Evolutionary conservation across 2,888 invertebrate genomes (phyloP), one percentile per base, ranked within the genome.

Genomic region (Itoplectis maculator): DNA sequence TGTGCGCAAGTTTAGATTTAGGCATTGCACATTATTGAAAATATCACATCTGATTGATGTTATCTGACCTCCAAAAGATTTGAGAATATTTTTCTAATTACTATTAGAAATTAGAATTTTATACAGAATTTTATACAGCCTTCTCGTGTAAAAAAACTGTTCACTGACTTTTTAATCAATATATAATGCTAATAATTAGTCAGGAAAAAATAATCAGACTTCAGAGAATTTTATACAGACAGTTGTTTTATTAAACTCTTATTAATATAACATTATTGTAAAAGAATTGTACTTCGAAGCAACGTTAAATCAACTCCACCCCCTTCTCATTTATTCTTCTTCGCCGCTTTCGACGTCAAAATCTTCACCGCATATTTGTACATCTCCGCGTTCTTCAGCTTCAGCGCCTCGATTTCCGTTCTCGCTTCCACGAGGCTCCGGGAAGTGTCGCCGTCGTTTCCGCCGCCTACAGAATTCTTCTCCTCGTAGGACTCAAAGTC

Each of bases 331-430:
- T 68, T 69, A n/a, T 2, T 51, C 2, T 63, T 74, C 56, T 77
- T 78, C 56, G 51, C 18, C 13, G 73, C 49, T 8, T 79, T 82
- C 5, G 76, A 61, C 51, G 79, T 76, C 47, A 89, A 79, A 72
- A 80, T 79, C 75, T 88, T 86, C 7, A 87, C 84, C 35, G 84
- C 80, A 66, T 86, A 88, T 61, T 84, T 84, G 79, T 89, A 91
- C 3, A 92, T 70, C 11, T 86, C 87, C 0, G 84, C 49, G 70
- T 92, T 92, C 20, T 88, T 87, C 23, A 65, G 74, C 40, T 85
- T 90, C 5, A 92, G 79, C 18, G 47, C 86, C 11, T 89, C 84
- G 18, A 90, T 88, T 73, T 92, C 90, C 0, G 79, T 82, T 40
- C 63, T 79, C 63, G 86, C 82, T 18, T 89, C 85, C 3, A 79